phyloP scores from a whole-genome alignment of 2,888 invertebrate species.

The Alcis repandata region DNA sequence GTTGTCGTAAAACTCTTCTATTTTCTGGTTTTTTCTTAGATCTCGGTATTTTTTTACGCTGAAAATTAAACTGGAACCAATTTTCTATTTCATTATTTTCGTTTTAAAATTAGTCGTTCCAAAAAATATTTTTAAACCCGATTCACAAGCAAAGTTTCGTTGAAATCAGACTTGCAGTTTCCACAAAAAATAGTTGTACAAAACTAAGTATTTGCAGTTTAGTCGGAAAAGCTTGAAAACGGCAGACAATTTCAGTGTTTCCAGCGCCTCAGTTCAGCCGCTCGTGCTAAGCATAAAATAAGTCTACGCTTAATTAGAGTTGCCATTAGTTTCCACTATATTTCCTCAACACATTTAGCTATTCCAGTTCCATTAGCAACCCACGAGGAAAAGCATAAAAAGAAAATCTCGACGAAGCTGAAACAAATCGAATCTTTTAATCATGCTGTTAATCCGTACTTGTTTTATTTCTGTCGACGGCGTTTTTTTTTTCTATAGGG shows the following conservation, averaged over 20 bases:
- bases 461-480: slow-evolving; percentile 9
- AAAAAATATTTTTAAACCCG: too few species aligned
- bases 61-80: too few species aligned
- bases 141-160: too few species aligned
- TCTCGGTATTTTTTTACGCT: too few species aligned
- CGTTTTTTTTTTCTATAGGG: slow-evolving; percentile 3
- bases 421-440: slow-evolving; percentile 28
- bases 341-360: slow-evolving; percentile 9
- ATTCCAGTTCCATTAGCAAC: slow-evolving; percentile 15
- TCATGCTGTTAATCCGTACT: slow-evolving; percentile 22
- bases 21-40: too few species aligned
- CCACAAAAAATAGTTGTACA: too few species aligned
- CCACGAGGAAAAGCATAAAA: slow-evolving; percentile 2
- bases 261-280: neutral
- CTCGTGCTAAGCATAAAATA: neutral
- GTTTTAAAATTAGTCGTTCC: too few species aligned
- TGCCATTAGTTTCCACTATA: neutral
- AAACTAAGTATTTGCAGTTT: too few species aligned
- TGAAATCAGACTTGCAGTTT: too few species aligned
- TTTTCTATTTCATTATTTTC: too few species aligned
- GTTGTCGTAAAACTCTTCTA: neutral
- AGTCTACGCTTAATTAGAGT: slow-evolving; percentile 5
- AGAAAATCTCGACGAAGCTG: slow-evolving; percentile 8
- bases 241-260: neutral
- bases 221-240: neutral